Evolutionary conservation across 2,888 invertebrate genomes (phyloP).

Genomic region (Norana najaformis): DNA sequence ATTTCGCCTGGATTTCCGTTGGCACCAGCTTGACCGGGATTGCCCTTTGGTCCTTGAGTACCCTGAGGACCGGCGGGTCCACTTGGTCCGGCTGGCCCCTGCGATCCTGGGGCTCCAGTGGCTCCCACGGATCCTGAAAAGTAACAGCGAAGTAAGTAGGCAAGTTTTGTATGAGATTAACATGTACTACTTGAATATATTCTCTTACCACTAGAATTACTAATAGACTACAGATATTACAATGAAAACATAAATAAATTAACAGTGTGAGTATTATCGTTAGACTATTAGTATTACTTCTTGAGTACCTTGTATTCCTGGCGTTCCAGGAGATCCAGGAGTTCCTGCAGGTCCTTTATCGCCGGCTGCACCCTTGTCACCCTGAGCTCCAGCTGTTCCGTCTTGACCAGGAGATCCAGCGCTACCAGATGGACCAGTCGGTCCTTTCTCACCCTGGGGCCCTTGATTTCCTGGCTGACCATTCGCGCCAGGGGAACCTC

Average conservation of each 20-base stretch:
- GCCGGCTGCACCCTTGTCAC: constrained; percentile 32
- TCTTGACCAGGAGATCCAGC: constrained; percentile 63
- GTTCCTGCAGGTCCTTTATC: constrained; percentile 35
- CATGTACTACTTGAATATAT: neutral
- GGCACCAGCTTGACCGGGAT: constrained; percentile 25
- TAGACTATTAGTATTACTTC: neutral
- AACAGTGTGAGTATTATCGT: neutral
- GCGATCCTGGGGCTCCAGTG: constrained; percentile 30
- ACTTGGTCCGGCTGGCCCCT: constrained; percentile 34
- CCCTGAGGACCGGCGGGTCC: constrained; percentile 27
- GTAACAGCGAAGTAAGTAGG: neutral
- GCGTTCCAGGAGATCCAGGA: constrained; percentile 25
- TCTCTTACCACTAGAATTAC: neutral
- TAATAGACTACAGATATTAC: neutral
- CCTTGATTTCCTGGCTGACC: constrained; percentile 35
- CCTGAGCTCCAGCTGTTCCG: constrained; percentile 31
- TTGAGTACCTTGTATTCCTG: constrained; percentile 24
- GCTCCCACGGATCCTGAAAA: constrained; percentile 26
- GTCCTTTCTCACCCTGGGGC: constrained; percentile 30
- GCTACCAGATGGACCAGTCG: constrained; percentile 26
- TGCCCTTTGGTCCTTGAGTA: constrained; percentile 17
- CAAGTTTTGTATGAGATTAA: neutral
- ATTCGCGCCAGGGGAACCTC: constrained; percentile 31
- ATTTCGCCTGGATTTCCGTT: constrained; percentile 36
- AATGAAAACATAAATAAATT: neutral